Conservation (phyloP, 2,797 vertebrate species). For the Triplophysa yarkandensis region DNA sequence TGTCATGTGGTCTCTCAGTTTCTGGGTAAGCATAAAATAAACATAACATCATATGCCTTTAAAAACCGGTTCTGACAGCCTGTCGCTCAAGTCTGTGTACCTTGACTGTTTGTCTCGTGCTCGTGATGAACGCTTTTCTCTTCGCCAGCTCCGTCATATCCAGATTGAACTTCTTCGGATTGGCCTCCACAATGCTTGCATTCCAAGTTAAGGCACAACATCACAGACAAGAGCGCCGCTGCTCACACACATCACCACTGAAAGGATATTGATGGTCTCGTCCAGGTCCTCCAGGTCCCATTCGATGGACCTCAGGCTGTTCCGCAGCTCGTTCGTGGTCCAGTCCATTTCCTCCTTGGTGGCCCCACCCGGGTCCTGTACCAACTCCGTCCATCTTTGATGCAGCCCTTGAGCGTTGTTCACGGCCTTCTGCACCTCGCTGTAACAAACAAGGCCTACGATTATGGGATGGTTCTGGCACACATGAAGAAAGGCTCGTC, state of each 20-base stretch:
- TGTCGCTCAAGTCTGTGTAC: constrained; percentile 69
- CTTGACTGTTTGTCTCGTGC: constrained; percentile 88
- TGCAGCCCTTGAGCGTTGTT: constrained; percentile 93
- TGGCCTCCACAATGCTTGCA: constrained; percentile 91
- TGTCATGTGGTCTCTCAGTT: constrained; percentile 98
- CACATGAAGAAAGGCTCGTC: too few relatives aligned
- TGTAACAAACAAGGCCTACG: constrained; percentile 55
- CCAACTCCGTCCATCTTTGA: constrained; percentile 91
- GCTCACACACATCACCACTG: not conserved
- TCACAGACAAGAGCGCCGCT: not conserved
- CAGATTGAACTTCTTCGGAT: constrained; percentile 97
- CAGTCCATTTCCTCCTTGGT: constrained; percentile 95
- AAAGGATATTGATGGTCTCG: constrained; percentile 98
- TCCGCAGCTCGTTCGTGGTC: constrained; percentile 97
- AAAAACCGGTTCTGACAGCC: not conserved
- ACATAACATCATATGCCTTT: not conserved
- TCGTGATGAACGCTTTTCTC: constrained; percentile 93
- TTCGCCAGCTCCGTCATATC: constrained; percentile 86
- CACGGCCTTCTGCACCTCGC: constrained; percentile 94
- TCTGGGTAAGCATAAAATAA: constrained; percentile 70
- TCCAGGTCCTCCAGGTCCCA: constrained; percentile 98
- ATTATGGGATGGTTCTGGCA: too few relatives aligned
- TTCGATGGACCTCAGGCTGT: constrained; percentile 95
- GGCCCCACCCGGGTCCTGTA: constrained; percentile 83
- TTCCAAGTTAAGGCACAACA: constrained; percentile 54